Conservation (phyloP, 2,113 vertebrate species). For the Pachyramphus minor region DNA sequence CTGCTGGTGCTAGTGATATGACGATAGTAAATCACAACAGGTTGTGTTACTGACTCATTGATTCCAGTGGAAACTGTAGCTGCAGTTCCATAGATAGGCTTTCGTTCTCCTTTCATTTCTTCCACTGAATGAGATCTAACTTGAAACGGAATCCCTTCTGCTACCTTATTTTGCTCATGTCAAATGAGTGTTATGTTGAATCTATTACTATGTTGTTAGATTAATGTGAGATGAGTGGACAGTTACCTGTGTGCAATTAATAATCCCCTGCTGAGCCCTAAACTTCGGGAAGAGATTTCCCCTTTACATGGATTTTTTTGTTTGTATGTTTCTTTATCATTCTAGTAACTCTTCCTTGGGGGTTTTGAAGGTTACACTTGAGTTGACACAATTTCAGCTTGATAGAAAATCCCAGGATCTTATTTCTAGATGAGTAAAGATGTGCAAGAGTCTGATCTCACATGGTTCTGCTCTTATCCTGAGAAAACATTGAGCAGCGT, state of each 20-base stretch:
- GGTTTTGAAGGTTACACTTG: not conserved
- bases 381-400: not conserved
- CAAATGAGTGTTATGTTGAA: not conserved
- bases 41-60: slow-evolving; percentile 23
- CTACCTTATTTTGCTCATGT: not conserved
- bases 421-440: not conserved
- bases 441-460: not conserved
- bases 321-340: not conserved
- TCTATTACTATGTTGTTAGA: not conserved
- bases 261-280: not conserved
- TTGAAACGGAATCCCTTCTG: not conserved
- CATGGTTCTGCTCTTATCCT: not conserved
- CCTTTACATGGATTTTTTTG: not conserved
- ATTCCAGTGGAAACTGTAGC: slow-evolving; percentile 48
- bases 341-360: not conserved
- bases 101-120: not conserved
- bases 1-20: not conserved
- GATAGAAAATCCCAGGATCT: not conserved
- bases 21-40: slow-evolving; percentile 34
- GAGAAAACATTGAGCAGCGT: not conserved
- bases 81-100: not conserved
- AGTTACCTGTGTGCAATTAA: not conserved
- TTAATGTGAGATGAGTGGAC: not conserved
- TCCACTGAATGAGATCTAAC: not conserved
- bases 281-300: not conserved